Evolutionary conservation across 2,113 vertebrate genomes (phyloP).

Genomic region (Otocyon megalotis): DNA sequence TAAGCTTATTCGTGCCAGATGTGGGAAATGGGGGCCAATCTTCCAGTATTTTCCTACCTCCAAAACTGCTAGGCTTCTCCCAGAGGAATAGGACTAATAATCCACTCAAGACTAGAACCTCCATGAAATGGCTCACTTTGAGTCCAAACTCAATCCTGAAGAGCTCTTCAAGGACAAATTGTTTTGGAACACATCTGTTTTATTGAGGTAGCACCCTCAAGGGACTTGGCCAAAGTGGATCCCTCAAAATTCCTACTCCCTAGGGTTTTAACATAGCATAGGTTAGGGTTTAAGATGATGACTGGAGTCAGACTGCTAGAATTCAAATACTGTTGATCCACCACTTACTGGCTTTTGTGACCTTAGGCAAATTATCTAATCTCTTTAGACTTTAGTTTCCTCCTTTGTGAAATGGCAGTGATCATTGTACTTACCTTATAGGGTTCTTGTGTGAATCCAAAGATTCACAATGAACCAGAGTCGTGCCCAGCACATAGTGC

Average conservation of each 20-base stretch:
- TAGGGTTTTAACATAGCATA: neutral
- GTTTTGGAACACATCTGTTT: slow-evolving; percentile 9
- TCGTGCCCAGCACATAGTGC: neutral
- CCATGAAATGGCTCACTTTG: neutral
- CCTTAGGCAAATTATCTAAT: neutral
- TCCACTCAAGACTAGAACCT: neutral
- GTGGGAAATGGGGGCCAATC: neutral
- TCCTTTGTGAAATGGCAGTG: slow-evolving; percentile 21
- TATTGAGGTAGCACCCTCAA: neutral
- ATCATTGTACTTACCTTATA: neutral
- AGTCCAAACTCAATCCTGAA: neutral
- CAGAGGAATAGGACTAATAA: neutral
- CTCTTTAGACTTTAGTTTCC: neutral
- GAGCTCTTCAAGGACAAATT: slow-evolving; percentile 8
- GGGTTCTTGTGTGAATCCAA: slow-evolving; percentile 6
- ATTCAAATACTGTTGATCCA: neutral
- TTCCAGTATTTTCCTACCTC: neutral
- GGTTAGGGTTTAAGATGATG: neutral
- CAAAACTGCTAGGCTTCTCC: neutral
- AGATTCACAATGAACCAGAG: slow-evolving; percentile 25
- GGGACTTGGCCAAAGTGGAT: neutral
- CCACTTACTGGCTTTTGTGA: neutral
- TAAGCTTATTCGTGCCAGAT: neutral
- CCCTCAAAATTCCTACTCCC: slow-evolving; percentile 21
- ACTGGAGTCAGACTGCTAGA: neutral